phyloP scores from a whole-genome alignment of 2,888 invertebrate species.

The Oscheius onirici region DNA sequence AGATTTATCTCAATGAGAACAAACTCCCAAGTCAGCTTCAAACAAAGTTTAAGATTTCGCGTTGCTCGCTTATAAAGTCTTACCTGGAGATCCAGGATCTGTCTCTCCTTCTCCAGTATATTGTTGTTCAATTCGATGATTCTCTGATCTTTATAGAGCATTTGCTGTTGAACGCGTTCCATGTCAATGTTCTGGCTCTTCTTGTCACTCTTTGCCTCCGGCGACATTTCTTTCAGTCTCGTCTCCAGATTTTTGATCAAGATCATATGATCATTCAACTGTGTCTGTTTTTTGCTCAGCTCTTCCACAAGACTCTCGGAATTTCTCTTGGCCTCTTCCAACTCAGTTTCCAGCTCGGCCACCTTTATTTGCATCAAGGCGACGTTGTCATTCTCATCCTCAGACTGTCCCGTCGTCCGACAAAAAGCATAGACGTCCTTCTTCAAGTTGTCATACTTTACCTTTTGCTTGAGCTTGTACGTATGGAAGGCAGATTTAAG shows the following conservation, averaged over 20 bases:
- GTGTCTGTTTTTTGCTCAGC: constrained; percentile 17
- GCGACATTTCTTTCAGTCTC: constrained; percentile 21
- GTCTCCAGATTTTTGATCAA: constrained; percentile 25
- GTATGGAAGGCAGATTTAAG: constrained; percentile 29
- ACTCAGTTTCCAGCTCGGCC: constrained; percentile 21
- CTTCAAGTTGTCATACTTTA: constrained; percentile 26
- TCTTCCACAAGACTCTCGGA: constrained; percentile 12
- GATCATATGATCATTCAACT: constrained; percentile 26
- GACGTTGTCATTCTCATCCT: constrained; percentile 9
- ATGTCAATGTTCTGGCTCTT: constrained; percentile 26
- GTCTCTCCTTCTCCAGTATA: constrained; percentile 82
- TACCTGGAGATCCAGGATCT: constrained; percentile 82
- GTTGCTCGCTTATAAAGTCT: too few species aligned
- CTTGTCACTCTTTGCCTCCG: background rate
- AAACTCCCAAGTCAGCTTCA: too few species aligned
- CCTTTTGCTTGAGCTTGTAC: constrained; percentile 31
- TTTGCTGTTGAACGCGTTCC: constrained; percentile 55
- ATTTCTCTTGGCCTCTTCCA: constrained; percentile 7
- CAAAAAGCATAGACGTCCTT: constrained; percentile 16
- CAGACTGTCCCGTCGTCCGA: background rate
- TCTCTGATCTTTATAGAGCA: constrained; percentile 75
- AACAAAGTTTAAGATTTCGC: too few species aligned
- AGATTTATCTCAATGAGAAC: too few species aligned
- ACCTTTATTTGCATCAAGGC: constrained; percentile 29
- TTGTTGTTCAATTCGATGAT: constrained; percentile 79